Percentiles rank a stretch among this genome's conserved stretches.
Evolutionary conservation across 2,797 vertebrate species (phyloP).

Genomic region (Catamblyrhynchus diadema): DNA sequence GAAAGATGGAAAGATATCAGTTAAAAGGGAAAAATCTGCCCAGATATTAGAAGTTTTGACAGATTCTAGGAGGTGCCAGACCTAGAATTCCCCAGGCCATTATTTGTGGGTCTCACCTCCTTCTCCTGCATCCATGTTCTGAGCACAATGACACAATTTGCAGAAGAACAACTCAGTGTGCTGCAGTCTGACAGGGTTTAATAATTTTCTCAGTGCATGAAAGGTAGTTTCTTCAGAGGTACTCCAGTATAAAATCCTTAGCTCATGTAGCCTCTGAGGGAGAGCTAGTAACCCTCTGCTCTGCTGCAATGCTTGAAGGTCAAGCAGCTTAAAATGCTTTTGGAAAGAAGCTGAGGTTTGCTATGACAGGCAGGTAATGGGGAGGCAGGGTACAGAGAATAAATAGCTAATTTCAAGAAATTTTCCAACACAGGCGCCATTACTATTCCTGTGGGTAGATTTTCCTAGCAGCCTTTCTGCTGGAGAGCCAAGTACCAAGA

Average conservation of each 20-base stretch:
- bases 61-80: background rate
- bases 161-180: background rate
- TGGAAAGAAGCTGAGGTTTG: background rate
- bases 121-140: background rate
- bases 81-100: background rate
- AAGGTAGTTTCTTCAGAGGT: background rate
- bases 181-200: background rate
- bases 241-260: background rate
- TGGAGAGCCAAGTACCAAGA: background rate
- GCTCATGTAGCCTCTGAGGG: background rate
- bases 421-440: background rate
- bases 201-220: background rate
- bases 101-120: background rate
- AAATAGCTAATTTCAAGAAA: background rate
- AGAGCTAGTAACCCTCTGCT: background rate
- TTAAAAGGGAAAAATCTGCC: background rate
- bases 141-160: background rate
- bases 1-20: background rate
- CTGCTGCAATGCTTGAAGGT: background rate
- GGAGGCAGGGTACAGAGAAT: background rate
- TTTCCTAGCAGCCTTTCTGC: background rate
- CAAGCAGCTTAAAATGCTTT: background rate
- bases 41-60: background rate
- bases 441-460: background rate
- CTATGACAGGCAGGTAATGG: background rate